Evolutionary conservation across 2,113 vertebrate genomes (phyloP).

Genomic region (Fregata magnificens): DNA sequence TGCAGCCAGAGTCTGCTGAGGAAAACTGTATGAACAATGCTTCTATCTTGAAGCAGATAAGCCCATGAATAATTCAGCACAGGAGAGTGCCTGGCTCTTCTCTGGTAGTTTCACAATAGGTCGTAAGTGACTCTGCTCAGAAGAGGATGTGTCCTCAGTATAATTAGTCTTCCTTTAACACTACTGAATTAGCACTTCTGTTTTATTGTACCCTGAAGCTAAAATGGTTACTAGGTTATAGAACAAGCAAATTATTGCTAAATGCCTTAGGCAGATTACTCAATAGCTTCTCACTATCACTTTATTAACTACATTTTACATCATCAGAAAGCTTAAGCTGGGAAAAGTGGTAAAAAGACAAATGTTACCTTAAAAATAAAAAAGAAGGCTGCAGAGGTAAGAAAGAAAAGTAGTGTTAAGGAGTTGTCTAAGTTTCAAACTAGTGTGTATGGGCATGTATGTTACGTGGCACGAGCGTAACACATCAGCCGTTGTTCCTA

Average conservation of each 20-base stretch:
- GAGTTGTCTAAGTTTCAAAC: neutral
- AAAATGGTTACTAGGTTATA: slow-evolving; percentile 64
- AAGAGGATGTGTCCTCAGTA: slow-evolving; percentile 33
- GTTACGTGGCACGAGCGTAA: neutral
- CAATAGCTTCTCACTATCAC: slow-evolving; percentile 42
- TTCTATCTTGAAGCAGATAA: slow-evolving; percentile 9
- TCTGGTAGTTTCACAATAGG: slow-evolving; percentile 27
- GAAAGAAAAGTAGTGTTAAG: neutral
- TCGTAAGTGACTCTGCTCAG: slow-evolving; percentile 57
- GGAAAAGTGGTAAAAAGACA: neutral
- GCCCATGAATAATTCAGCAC: slow-evolving; percentile 55
- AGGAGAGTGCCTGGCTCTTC: neutral
- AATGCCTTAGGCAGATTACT: slow-evolving; percentile 52
- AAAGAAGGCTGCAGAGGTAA: neutral
- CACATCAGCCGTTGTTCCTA: neutral
- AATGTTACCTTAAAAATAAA: neutral
- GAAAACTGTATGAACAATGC: neutral
- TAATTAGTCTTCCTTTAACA: slow-evolving; percentile 71
- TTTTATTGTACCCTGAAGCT: slow-evolving; percentile 66
- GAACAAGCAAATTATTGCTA: slow-evolving; percentile 71
- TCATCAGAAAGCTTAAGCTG: slow-evolving; percentile 16
- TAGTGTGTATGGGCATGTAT: neutral
- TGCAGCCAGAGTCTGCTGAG: neutral
- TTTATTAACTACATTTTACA: slow-evolving; percentile 15
- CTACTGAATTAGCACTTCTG: slow-evolving; percentile 61